phyloP scores from a whole-genome alignment of 1,140 invertebrate species.

The Pseudomyrmex gracilis region DNA sequence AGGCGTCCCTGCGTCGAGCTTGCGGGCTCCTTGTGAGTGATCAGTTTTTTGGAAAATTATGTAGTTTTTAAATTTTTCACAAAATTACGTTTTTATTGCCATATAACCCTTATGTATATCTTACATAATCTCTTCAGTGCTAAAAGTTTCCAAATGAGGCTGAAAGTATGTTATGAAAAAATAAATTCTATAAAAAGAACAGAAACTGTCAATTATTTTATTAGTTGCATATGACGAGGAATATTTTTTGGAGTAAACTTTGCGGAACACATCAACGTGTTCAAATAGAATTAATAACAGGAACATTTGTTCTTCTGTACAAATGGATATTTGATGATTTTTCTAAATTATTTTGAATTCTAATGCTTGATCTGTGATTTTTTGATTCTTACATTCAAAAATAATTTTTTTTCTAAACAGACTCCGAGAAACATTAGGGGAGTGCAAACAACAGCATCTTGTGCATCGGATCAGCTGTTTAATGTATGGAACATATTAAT shows the following conservation, averaged over 20 bases:
- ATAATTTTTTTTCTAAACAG: constrained; percentile 66
- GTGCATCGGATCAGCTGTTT: constrained; percentile 79
- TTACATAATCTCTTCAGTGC: constrained; percentile 63
- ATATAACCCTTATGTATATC: constrained; percentile 52
- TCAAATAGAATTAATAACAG: constrained; percentile 13
- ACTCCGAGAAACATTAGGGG: constrained; percentile 75
- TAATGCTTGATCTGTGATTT: constrained; percentile 14
- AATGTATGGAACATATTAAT: constrained; percentile 72
- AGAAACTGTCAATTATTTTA: no score
- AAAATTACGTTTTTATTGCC: not conserved
- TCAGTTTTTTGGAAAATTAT: constrained; percentile 9
- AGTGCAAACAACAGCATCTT: constrained; percentile 75
- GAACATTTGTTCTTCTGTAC: constrained; percentile 36
- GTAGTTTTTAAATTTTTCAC: constrained; percentile 5
- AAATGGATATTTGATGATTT: not conserved
- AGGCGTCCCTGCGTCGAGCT: constrained; percentile 65
- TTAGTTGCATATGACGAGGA: not conserved
- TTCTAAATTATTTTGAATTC: no score
- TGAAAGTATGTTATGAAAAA: no score
- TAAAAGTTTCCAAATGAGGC: no score
- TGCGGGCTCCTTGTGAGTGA: constrained; percentile 71
- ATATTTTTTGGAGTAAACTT: not conserved
- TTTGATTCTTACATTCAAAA: not conserved
- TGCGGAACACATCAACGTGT: no score
- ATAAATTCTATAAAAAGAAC: no score